Evolutionary conservation across 1,140 invertebrate genomes (phyloP), one percentile per base, ranked within the genome.

Genomic region (Phymastichus coffea): DNA sequence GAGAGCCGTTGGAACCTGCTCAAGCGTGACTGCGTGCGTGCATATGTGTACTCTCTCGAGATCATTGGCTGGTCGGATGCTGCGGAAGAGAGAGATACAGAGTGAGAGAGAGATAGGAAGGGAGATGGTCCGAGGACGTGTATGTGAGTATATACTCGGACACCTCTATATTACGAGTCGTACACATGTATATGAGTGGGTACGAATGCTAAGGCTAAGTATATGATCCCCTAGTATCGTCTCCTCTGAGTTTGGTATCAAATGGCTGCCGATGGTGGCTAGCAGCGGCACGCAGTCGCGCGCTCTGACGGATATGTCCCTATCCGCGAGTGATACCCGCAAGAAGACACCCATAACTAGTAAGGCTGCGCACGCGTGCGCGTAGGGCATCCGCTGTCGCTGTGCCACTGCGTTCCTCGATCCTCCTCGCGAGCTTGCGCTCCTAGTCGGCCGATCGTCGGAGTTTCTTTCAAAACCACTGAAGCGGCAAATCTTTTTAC

Each of bases 381-480:
- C n/a, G n/a, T n/a, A n/a, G n/a, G n/a, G n/a, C n/a, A n/a, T n/a
- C n/a, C n/a, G n/a, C n/a, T n/a, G n/a, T n/a, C n/a, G n/a, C n/a
- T n/a, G n/a, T n/a, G n/a, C n/a, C n/a, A n/a, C n/a, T n/a, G n/a
- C n/a, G n/a, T n/a, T n/a, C n/a, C n/a, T n/a, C n/a, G n/a, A n/a
- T n/a, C 57, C 66, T 49, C 49, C 9, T 35, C 22, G 6, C 56
- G 12, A 26, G 35, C 49, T 67, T 78, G 67, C 14, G 58, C 46
- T 66, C 76, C 77, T 77, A 72, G 48, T 77, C 65, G 2, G 19
- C 28, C 25, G 48, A 63, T 66, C 74, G 70, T 66, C 56, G 60
- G 68, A 70, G 70, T 77, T 77, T 77, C 77, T 78, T 78, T 79
- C 74, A 72, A 74, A 77, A 58, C 54, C 70, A 76, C 66, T 75